Evolutionary conservation across 1,140 invertebrate genomes (phyloP), one percentile per base, ranked within the genome.

Genomic region (Ceratitis capitata): DNA sequence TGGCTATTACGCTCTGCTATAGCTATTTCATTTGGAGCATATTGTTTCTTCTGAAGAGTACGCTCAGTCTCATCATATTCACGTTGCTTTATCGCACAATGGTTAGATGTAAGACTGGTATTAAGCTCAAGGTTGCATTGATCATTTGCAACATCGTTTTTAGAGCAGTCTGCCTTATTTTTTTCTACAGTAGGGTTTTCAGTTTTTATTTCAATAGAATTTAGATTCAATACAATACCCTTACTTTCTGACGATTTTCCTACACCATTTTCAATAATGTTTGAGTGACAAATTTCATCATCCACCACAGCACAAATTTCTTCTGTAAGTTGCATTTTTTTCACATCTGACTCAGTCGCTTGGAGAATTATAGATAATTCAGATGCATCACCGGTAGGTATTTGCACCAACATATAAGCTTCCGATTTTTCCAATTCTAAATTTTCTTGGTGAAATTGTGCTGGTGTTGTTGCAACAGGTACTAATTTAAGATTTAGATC

Each of bases 61-160:
- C 53, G 39, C 26, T 84, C 83, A 29, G 83, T 84, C 47, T 84
- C 83, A 64, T 84, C 56, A 3, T 16, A 29, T 23, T 84, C 83
- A 64, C 47, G 29, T 61, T 29, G 26, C 16, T 12, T 0, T 10
- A 1, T 39, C 9, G 49, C 29, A 51, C 3, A 42, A 19, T 23
- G 56, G 64, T 2, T 32, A 9, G 23, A 45, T 14, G 4, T 84
- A 2, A 6, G 47, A n/a, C 42, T 47, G 29, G 10, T 16, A 14
- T 32, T 29, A 12, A 29, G 12, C 58, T 61, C 12, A n/a, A n/a
- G n/a, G n/a, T n/a, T 29, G 16, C 39, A 14, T 39, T 39, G 14
- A 14, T 5, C 29, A 32, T 26, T 14, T 19, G n/a, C n/a, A n/a
- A 35, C 32, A 35, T 29, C 7, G 4, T 69, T 14, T 35, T 7